Base-by-base conservation (phyloP, 2,113 vertebrate species). In the Pseudopipra pipra region DNA sequence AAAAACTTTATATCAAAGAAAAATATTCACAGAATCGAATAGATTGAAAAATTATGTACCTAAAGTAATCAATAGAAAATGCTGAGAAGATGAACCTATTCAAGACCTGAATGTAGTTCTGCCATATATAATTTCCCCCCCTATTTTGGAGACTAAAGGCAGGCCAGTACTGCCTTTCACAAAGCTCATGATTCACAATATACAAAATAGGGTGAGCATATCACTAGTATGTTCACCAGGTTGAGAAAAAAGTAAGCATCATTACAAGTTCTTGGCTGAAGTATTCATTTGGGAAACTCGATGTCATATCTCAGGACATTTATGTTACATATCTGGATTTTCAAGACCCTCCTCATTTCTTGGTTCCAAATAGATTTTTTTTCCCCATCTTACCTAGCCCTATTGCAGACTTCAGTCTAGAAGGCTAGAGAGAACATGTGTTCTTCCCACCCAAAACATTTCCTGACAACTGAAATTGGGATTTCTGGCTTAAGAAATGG, bases 101-200 rank as follows among this genome's bases (percentile, higher is more conserved):
- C 15, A 41, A 63, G 17, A 62, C 4, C 10, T 63, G 37, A 82
- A 66, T 27, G 39, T 5, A 33, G 14, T 41, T 71, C 28, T 78
- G 28, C 7, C 14, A 30, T 3, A 2, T 17, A 7, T 12, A n/a
- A 8, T 71, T 62, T 61, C n/a, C 17, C 2, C 2, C 5, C 0
- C 2, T 20, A 2, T 30, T 49, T 59, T 8, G 8, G 24, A 85
- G 37, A 65, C 14, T 27, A 37, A 21, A 22, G 23, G 41, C 22
- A 78, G 30, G 20, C 9, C 21, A 35, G 12, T 22, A 11, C 2
- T 35, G 11, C n/a, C 44, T 49, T 90, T 85, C 67, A 59, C 7
- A 61, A 62, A 66, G 24, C 37, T n/a, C 6, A 6, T 4, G 1
- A 52, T 13, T 61, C 41, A 24, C 25, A 33, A 10, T 14, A 27